These are phyloP conservation scores for Siderastrea radians DNA, from an alignment of 92 coral and sea anemone genomes.

Conservation along the genomic window DNA sequence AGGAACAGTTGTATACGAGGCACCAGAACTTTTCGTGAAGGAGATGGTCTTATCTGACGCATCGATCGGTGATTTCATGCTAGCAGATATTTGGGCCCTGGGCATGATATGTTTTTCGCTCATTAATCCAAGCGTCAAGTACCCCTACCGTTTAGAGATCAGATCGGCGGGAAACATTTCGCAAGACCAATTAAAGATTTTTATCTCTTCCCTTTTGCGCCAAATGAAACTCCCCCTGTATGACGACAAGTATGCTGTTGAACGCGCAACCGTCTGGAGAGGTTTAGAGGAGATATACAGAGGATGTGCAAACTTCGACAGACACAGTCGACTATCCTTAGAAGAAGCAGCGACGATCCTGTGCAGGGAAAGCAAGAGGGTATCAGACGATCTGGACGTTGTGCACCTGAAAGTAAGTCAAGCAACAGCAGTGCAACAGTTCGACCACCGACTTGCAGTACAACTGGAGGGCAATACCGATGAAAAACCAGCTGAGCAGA, in stretches of 20 bases:
- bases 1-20: conserved; percentile 34
- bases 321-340: conserved; percentile 21
- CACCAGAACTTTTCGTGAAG: conserved; percentile 47
- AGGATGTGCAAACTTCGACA: conserved; percentile 41
- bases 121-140: conserved; percentile 46
- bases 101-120: conserved; percentile 47
- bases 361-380: not conserved
- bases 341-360: conserved; percentile 38
- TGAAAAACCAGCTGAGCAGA: conserved; percentile 20
- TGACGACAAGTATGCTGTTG: no score
- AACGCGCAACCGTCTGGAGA: conserved; percentile 37
- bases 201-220: conserved; percentile 11
- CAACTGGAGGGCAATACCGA: conserved; percentile 16
- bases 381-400: conserved; percentile 5
- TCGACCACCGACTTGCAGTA: conserved; percentile 16
- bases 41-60: conserved; percentile 20
- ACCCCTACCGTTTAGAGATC: conserved; percentile 34
- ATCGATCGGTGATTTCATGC: conserved; percentile 37
- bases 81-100: conserved; percentile 57
- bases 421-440: conserved; percentile 19
- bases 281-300: conserved; percentile 45
- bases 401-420: conserved; percentile 34
- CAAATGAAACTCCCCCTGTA: conserved; percentile 33
- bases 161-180: conserved; percentile 20
- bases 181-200: conserved; percentile 35